Conservation (phyloP, 2,113 vertebrate genomes). For the Nothobranchius kuhntae region DNA sequence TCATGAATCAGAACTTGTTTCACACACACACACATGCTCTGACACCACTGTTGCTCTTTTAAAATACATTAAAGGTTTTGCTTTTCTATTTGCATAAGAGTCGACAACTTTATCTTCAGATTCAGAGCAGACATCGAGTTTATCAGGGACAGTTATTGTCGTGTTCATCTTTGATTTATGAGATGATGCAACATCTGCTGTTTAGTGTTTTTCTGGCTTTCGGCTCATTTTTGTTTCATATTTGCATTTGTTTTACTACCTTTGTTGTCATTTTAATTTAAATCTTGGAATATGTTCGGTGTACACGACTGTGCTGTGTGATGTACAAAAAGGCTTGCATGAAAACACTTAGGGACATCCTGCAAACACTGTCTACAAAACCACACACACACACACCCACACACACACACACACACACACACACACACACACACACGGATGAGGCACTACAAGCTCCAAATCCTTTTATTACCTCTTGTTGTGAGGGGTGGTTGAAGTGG, state of each 20-base stretch:
- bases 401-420: slow-evolving; percentile 27
- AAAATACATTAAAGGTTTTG: slow-evolving; percentile 48
- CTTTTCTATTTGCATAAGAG: slow-evolving; percentile 58
- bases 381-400: slow-evolving; percentile 24
- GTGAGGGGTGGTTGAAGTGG: slow-evolving; percentile 70
- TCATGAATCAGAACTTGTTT: slow-evolving; percentile 48
- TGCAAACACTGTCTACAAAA: slow-evolving; percentile 25
- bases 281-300: neutral
- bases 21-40: slow-evolving; percentile 44
- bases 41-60: slow-evolving; percentile 38
- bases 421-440: slow-evolving; percentile 57
- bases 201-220: neutral
- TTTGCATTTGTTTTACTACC: neutral
- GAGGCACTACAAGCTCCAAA: slow-evolving; percentile 71
- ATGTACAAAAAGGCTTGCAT: slow-evolving; percentile 16
- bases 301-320: neutral
- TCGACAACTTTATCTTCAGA: slow-evolving; percentile 47
- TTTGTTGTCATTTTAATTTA: neutral
- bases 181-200: slow-evolving; percentile 14
- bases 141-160: neutral
- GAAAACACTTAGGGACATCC: slow-evolving; percentile 17
- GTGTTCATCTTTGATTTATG: neutral
- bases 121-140: neutral
- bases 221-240: neutral
- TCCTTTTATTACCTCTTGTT: slow-evolving; percentile 76